phyloP scores from a whole-genome alignment of 2,797 vertebrate genomes.

The Falco rusticolus region DNA sequence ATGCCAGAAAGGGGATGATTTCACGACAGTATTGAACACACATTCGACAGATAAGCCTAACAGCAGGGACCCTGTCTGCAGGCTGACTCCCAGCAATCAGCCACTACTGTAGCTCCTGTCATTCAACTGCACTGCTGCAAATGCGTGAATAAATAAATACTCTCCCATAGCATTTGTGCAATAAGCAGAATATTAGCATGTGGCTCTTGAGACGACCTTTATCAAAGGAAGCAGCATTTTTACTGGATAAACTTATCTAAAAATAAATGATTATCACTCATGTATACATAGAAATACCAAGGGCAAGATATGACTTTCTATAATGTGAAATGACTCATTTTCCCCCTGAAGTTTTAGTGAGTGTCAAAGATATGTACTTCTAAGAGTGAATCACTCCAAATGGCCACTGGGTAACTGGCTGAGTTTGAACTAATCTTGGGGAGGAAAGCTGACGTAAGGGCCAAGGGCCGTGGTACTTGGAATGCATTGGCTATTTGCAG shows the following conservation, averaged over 20 bases:
- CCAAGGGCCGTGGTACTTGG: slow-evolving; percentile 43
- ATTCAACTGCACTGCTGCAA: not conserved
- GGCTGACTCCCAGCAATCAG: slow-evolving; percentile 9
- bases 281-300: slow-evolving; percentile 67
- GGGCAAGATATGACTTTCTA: slow-evolving; percentile 63
- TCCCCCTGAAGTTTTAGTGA: slow-evolving; percentile 28
- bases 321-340: slow-evolving; percentile 59
- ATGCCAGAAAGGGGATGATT: slow-evolving; percentile 20
- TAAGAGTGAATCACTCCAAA: slow-evolving; percentile 69
- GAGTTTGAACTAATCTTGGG: slow-evolving; percentile 46
- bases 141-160: slow-evolving; percentile 20
- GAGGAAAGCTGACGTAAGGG: slow-evolving; percentile 53
- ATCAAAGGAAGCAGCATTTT: slow-evolving; percentile 41
- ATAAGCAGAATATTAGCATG: slow-evolving; percentile 19
- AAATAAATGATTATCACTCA: slow-evolving; percentile 61
- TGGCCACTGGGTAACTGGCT: slow-evolving; percentile 59
- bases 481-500: slow-evolving; percentile 55
- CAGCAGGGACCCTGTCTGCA: slow-evolving; percentile 22
- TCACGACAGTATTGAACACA: slow-evolving; percentile 4
- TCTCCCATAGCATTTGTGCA: not conserved
- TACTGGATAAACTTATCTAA: slow-evolving; percentile 54
- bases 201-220: slow-evolving; percentile 48
- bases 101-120: not conserved
- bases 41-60: slow-evolving; percentile 20
- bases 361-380: slow-evolving; percentile 35